Conservation (phyloP, 2,113 vertebrate species). For the Hippolais icterina region DNA sequence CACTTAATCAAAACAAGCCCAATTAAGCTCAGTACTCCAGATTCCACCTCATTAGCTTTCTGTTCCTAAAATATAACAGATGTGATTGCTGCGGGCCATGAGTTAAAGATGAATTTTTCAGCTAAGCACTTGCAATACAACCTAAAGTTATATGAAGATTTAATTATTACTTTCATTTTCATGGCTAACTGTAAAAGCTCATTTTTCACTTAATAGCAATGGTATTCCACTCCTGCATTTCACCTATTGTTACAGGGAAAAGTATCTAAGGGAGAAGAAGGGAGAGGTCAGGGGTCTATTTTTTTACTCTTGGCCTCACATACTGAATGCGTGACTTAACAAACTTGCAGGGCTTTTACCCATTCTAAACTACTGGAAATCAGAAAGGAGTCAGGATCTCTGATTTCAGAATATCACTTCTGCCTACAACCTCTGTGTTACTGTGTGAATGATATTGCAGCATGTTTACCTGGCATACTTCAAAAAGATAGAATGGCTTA, state of each 20-base stretch:
- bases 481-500: not conserved
- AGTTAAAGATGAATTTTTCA: constrained; percentile 79
- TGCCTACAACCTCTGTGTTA: not conserved
- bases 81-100: constrained; percentile 81
- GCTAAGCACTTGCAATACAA: constrained; percentile 77
- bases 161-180: constrained; percentile 81
- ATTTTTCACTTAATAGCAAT: constrained; percentile 72
- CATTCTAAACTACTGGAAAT: not conserved
- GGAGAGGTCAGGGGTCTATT: constrained; percentile 1
- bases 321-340: not conserved
- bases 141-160: constrained; percentile 78
- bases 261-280: constrained; percentile 13
- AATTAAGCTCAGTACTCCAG: constrained; percentile 82
- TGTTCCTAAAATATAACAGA: constrained; percentile 84
- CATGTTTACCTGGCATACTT: not conserved
- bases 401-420: not conserved
- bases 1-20: constrained; percentile 84
- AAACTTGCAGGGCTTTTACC: not conserved
- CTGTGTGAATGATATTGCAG: not conserved
- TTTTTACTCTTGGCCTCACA: not conserved
- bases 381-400: not conserved
- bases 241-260: constrained; percentile 37
- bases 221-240: constrained; percentile 38
- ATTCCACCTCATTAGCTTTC: constrained; percentile 85
- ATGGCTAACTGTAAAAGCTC: constrained; percentile 68